Evolutionary conservation across 2,888 invertebrate species (phyloP).

Genomic region (Athalia rosae): DNA sequence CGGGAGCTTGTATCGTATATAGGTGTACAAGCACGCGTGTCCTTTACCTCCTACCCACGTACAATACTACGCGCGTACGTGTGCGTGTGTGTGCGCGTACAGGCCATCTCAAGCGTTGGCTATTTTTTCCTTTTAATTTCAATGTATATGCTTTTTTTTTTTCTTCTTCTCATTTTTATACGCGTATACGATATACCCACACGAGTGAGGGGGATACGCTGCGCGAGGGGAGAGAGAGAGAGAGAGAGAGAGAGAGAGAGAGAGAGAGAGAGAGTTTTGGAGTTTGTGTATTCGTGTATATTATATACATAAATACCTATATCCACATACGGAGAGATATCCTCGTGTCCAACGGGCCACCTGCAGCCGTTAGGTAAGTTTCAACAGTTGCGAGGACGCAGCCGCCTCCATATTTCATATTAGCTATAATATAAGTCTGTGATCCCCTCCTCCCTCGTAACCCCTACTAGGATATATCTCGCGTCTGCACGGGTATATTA

Average conservation of each 20-base stretch:
- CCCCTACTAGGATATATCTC: slow-evolving; percentile 49
- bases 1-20: too few species aligned
- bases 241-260: slow-evolving; percentile 34
- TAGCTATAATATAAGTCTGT: slow-evolving; percentile 63
- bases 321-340: slow-evolving; percentile 15
- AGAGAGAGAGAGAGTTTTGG: slow-evolving; percentile 9
- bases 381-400: slow-evolving; percentile 64
- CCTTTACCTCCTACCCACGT: too few species aligned
- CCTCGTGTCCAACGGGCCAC: slow-evolving; percentile 56
- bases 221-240: slow-evolving; percentile 9
- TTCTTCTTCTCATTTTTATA: background rate
- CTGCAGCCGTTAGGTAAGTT: slow-evolving; percentile 68
- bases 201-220: background rate
- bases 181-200: background rate
- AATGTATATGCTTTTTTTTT: background rate
- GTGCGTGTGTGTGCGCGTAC: background rate
- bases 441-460: slow-evolving; percentile 42
- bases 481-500: background rate
- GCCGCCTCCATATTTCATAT: slow-evolving; percentile 69
- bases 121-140: too few species aligned
- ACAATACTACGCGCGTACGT: background rate
- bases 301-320: background rate
- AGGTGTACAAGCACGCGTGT: too few species aligned
- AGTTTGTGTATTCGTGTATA: slow-evolving; percentile 9
- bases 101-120: too few species aligned